phyloP scores from a whole-genome alignment of 2,113 vertebrate genomes.

The Hystrix brachyura region DNA sequence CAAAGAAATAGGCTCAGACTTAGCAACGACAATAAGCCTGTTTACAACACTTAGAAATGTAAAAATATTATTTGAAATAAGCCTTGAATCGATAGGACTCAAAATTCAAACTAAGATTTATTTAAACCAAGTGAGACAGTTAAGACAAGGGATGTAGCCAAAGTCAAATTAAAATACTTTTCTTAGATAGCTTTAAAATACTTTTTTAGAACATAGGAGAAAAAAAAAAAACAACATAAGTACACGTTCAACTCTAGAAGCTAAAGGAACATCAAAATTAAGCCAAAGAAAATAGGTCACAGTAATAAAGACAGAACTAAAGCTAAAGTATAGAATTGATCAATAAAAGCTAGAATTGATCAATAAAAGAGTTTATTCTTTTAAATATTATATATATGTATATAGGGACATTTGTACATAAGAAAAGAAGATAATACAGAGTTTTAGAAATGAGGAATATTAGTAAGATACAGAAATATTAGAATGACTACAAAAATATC shows the following conservation, averaged over 20 bases:
- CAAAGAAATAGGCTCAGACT: not conserved
- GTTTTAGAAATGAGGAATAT: conserved; percentile 22
- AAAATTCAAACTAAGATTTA: conserved; percentile 32
- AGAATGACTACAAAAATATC: conserved; percentile 1
- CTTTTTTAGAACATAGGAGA: not conserved
- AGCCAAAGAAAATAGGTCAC: conserved; percentile 7
- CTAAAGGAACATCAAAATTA: conserved; percentile 31
- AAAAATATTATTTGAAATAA: conserved; percentile 6
- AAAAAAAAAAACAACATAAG: not conserved
- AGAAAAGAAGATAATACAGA: not conserved
- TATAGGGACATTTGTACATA: not conserved
- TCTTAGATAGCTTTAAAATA: conserved; percentile 34
- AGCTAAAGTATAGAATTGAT: not conserved
- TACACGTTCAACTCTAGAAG: not conserved
- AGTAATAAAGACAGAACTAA: conserved; percentile 42
- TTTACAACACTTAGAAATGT: not conserved
- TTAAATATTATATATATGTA: not conserved
- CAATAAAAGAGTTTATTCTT: not conserved
- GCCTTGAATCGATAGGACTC: not conserved
- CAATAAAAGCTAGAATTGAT: not conserved
- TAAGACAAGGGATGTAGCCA: not conserved
- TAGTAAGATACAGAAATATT: conserved; percentile 10
- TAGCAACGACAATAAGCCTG: not conserved
- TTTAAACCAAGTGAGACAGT: conserved; percentile 15
- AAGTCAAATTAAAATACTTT: conserved; percentile 29